Evolutionary conservation across 23 tunicate species (phyloP).

Genomic region (Phallusia fumigata): DNA sequence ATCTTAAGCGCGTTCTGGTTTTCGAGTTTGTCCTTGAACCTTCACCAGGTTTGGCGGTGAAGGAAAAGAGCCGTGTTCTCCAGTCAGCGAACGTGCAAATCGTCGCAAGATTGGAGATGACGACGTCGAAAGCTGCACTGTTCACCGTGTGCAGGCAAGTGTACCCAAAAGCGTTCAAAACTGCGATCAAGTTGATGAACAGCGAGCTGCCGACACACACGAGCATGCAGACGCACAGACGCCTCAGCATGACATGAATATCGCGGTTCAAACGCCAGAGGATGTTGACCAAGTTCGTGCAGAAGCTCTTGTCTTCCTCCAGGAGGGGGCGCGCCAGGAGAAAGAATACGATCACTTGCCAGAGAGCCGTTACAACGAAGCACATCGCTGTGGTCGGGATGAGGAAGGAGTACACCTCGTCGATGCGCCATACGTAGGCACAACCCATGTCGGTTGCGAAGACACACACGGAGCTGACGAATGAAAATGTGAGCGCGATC

Average conservation of each 20-base stretch:
- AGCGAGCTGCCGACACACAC: neutral
- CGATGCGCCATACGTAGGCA: neutral
- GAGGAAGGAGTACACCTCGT: neutral
- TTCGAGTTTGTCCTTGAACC: neutral
- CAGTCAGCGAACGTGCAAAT: slow-evolving; percentile 1
- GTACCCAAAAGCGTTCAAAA: neutral
- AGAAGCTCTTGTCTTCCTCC: neutral
- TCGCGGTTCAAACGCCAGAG: neutral
- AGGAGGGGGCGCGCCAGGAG: slow-evolving; percentile 4
- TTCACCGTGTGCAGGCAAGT: neutral
- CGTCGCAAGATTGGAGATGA: neutral
- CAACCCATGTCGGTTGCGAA: neutral
- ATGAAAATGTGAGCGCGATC: neutral
- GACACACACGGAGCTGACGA: neutral
- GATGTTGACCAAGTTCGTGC: neutral
- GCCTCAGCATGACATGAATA: neutral
- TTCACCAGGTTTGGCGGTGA: neutral
- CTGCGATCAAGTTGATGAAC: neutral
- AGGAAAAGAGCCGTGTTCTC: neutral
- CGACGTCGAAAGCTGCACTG: neutral
- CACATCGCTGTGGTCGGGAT: neutral
- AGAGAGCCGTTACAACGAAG: neutral
- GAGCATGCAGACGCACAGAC: slow-evolving; percentile 1
- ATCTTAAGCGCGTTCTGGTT: neutral
- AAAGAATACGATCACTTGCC: neutral